Percentiles rank a stretch among this genome's conserved stretches.
Conservation (phyloP, 2,113 vertebrate species). For the Physeter macrocephalus region DNA sequence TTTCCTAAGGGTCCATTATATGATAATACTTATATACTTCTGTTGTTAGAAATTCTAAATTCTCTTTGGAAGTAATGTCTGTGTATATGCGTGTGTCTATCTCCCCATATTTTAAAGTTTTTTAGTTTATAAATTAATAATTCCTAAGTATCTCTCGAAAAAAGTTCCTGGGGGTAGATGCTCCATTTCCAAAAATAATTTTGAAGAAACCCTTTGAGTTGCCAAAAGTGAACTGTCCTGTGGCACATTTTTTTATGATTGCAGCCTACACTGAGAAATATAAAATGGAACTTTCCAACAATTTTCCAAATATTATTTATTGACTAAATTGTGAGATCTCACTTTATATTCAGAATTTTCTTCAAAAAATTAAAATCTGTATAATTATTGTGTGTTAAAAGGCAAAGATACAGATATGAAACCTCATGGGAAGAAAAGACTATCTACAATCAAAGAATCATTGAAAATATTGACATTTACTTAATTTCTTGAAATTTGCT, state of each 20-base stretch:
- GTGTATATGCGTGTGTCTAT: neutral
- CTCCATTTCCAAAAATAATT: neutral
- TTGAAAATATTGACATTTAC: neutral
- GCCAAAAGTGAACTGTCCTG: neutral
- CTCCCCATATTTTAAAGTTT: neutral
- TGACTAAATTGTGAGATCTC: neutral
- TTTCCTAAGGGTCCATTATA: neutral
- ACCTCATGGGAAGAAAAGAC: neutral
- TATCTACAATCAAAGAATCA: neutral
- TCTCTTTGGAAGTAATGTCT: neutral
- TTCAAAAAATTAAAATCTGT: neutral
- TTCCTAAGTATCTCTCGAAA: neutral
- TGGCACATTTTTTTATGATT: neutral
- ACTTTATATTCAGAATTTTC: neutral
- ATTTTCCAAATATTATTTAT: constrained; percentile 28
- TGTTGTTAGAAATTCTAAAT: neutral
- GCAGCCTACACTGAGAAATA: neutral
- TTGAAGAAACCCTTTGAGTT: neutral
- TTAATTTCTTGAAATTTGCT: neutral
- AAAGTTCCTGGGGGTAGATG: neutral
- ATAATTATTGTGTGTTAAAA: neutral
- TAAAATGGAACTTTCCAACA: neutral
- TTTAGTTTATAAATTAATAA: neutral
- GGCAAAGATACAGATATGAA: neutral
- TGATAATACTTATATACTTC: neutral